Base-by-base conservation (phyloP, 2,888 invertebrate species). In the Ischnura elegans region DNA sequence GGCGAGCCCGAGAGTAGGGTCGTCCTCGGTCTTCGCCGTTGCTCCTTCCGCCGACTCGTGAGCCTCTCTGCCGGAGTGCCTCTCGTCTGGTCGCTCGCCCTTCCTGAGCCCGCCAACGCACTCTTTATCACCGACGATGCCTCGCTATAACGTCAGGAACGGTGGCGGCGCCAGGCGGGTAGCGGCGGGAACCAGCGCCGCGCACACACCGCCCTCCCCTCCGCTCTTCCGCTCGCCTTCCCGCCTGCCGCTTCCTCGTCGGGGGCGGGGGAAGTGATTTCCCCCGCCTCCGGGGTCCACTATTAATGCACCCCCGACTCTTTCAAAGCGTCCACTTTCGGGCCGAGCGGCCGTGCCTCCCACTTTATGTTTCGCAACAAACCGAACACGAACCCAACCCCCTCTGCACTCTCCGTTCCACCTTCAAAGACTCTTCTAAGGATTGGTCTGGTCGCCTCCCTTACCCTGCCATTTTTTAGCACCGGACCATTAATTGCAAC, bases 131-230 rank as follows among this genome's bases (percentile, higher is more conserved):
- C n/a, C 61, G 55, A 13, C 76, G 76, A 76, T 76, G 76, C 36
- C 87, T 87, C 87, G 87, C 55, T 55, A 66, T 90, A 76, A 90
- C 90, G 90, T 90, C 61, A 90, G 90, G 61, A 90, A 36, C 36
- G 90, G 87, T 87, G 87, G 87, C 87, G 87, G 87, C 87, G 87
- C 87, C 87, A 55, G 42, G 87, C 87, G 87, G 87, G 42, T 51
- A 87, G 47, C 61, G 90, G 90, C 29, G 43, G n/a, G 43, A 61
- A 61, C 90, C 25, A n/a, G 21, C 61, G 61, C 2, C 29, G 76
- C 29, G 29, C 76, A 36, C n/a, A 13, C 29, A 29, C 66, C 66
- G 29, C n/a, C 76, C 76, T 36, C 36, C 36, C 36, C 36, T 36
- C 29, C 13, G 29, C 29, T 36, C n/a, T 36, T 16, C 76, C 16